Evolutionary conservation across 2,797 vertebrate species (phyloP), one percentile per base, ranked within the genome.

Genomic region (Siniperca scherzeri): DNA sequence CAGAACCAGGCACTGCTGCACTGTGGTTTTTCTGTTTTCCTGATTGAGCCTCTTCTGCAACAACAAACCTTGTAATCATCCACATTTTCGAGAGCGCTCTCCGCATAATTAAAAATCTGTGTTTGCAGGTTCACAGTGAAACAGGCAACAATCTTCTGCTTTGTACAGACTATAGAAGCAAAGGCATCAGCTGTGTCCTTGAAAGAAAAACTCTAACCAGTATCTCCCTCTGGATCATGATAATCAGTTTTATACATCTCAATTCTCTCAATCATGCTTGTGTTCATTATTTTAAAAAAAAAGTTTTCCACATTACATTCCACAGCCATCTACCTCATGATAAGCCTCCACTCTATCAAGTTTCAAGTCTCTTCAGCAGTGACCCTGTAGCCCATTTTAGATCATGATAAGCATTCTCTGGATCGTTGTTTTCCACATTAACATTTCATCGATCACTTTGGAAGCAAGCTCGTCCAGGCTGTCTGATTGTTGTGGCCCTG

Each of bases 381-480:
- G 70, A 89, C 74, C 53, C 64, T 71, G 44, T 48, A 5, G 66
- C 52, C 77, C 78, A 40, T 89, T 91, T 87, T 78, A 84, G 75
- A 78, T 83, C 68, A 48, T 30, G 62, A 89, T 77, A 85, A 86
- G 66, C 71, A 25, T 52, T 21, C 25, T 82, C 52, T 70, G 78
- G 61, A 59, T 83, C 22, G 11, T 77, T 85, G 72, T 80, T 89
- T 92, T 90, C 86, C 85, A 88, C 86, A 90, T 89, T 85, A 89
- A 85, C 80, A 83, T 91, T 85, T 90, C 76, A 89, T 83, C 40
- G 19, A 79, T 89, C 57, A 59, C 53, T 87, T 77, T 80, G 57
- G 68, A 61, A 75, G 81, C 74, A 36, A 68, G 62, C 62, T 81
- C 66, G 61, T 78, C 42, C 11, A 0, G 69, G 55, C 44, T 52